Evolutionary conservation across 2,797 vertebrate genomes (phyloP), one percentile per base, ranked within the genome.

Genomic region (Helicolenus hilgendorfi): DNA sequence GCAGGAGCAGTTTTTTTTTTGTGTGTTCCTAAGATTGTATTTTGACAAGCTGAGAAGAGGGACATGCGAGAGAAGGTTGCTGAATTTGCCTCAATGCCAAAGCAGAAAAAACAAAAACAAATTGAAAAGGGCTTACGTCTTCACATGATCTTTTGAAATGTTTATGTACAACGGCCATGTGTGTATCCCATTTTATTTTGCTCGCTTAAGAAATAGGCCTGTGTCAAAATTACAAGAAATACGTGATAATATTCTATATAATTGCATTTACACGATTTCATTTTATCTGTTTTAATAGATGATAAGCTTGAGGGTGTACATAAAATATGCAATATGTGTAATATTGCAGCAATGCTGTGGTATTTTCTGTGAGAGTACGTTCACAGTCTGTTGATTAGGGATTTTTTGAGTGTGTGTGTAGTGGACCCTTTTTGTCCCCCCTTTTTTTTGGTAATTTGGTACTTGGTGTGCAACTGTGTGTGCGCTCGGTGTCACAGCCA

Each of bases 1-100:
- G 83, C 73, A 41, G 77, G 64, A 83, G 73, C 72, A 45, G 78
- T 76, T 91, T 20, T 15, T 41, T 45, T 35, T 71, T 14, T 85
- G 22, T 82, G 81, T 81, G 14, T 85, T 74, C 20, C 69, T 80
- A 53, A 67, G 77, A 88, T 87, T 90, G 79, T 78, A 72, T 89
- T 87, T 90, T 92, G 81, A 91, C 83, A 88, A 85, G 59, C 68
- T 77, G 79, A 72, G 64, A 62, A 64, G 45, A 91, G 72, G 70
- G 77, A 92, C 58, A 85, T 80, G 80, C 62, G 63, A 77, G 79
- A 91, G 71, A 81, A 79, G 77, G 87, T 85, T 86, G 73, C 38
- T 73, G 76, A 82, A 89, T 88, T 90, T 79, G 69, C 72, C 56
- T 86, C 64, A 72, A 68, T 77, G 65, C 58, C 72, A 84, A 86